Base-by-base conservation (phyloP, 2,888 invertebrate genomes). In the Temnothorax unifasciatus region DNA sequence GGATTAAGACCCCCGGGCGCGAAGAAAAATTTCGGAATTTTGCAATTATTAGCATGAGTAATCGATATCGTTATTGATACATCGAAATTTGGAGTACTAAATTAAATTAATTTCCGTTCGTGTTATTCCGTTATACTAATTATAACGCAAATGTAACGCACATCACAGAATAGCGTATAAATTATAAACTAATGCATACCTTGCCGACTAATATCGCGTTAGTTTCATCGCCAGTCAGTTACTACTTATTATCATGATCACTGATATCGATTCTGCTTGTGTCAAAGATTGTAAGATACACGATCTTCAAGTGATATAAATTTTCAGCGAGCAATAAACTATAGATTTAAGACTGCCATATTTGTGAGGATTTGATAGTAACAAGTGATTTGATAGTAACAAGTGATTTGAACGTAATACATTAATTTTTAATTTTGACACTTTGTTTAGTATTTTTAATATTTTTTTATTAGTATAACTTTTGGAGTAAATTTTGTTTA, bases 391-490 rank as follows among this genome's bases (percentile, higher is more conserved):
- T 64, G 18, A 15, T 1, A 25, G 2, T 47, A 47, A 34, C 2
- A 21, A 71, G 21, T 38, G 8, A 41, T 41, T 34, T 64, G 18
- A 15, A 41, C 5, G 2, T 15, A 59, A 4, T 38, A n/a, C 38
- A n/a, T 54, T 54, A 4, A 52, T 41, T 44, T 44, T 66, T 41
- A 21, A 44, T 66, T 25, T 41, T 15, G 15, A 52, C 21, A n/a
- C 11, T 1, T 21, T 64, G 18, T 21, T 69, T n/a, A 0, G 0
- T 6, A 18, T 47, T 47, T 47, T 15, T 29, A 15, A 25, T 21
- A n/a, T 52, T 21, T 34, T 52, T 71, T 71, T 21, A 54, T 29
- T 52, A 69, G 21, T 18, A 25, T 38, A 73, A 21, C 11, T 69
- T 59, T 29, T 11, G 5, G 29, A 74, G 44, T 73, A n/a, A 73